Evolutionary conservation across 2,113 vertebrate genomes (phyloP).

Genomic region (Erythrocercus mccallii): DNA sequence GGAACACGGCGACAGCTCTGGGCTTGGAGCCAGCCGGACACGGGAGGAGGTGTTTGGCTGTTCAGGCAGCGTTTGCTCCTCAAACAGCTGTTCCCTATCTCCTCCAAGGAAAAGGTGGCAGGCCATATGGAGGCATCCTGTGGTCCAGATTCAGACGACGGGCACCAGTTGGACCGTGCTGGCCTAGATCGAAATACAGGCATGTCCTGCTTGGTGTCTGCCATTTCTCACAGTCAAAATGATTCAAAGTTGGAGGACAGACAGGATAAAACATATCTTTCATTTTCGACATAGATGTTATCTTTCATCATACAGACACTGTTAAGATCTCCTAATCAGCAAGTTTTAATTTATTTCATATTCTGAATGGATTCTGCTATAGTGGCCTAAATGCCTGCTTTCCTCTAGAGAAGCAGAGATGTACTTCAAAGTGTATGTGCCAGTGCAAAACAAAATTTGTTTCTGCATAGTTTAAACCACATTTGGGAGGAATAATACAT

Average conservation of each 20-base stretch:
- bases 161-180: conserved; percentile 28
- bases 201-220: neutral
- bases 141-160: conserved; percentile 38
- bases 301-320: neutral
- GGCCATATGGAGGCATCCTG: conserved; percentile 63
- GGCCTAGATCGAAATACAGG: neutral
- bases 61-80: conserved; percentile 48
- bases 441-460: conserved; percentile 43
- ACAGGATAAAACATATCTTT: neutral
- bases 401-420: conserved; percentile 11
- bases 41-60: conserved; percentile 58
- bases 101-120: conserved; percentile 61
- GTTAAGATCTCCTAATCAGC: conserved; percentile 12
- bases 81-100: conserved; percentile 61
- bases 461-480: conserved; percentile 48
- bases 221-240: neutral
- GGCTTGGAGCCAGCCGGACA: conserved; percentile 56
- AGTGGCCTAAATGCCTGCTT: neutral
- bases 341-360: conserved; percentile 56
- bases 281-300: neutral
- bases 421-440: neutral
- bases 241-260: neutral
- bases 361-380: conserved; percentile 19
- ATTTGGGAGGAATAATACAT: conserved; percentile 41
- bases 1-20: conserved; percentile 27